A percentile compares a stretch with the other conserved stretches of the same genome.
These are phyloP conservation scores for Menidia menidia DNA, from an alignment of 2,797 vertebrate species.

Conservation along the genomic window DNA sequence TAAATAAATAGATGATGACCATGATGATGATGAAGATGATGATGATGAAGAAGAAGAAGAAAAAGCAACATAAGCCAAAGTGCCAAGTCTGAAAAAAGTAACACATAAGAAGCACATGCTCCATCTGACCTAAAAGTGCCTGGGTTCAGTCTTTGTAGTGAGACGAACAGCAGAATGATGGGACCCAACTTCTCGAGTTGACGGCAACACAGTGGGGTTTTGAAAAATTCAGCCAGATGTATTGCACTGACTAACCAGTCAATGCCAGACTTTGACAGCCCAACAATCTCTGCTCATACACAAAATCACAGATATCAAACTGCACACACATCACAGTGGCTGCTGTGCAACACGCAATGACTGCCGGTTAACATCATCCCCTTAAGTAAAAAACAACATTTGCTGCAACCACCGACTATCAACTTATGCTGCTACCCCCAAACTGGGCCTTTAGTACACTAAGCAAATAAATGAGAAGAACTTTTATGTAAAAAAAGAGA, in stretches of 20 bases:
- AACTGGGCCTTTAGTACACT: no score
- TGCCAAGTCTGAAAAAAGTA: no score
- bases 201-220: conserved; percentile 14
- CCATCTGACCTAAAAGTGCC: background rate
- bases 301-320: conserved; percentile 5
- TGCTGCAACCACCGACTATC: no score
- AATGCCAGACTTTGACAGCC: background rate
- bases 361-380: background rate
- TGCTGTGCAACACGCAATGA: background rate
- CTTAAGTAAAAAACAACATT: background rate
- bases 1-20: no score
- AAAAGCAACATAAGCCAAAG: no score
- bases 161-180: conserved; percentile 3
- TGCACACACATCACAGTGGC: background rate
- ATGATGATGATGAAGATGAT: no score
- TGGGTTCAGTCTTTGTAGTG: background rate
- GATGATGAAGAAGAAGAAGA: no score
- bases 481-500: no score
- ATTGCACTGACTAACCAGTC: conserved; percentile 4
- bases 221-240: background rate
- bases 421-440: no score
- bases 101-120: background rate
- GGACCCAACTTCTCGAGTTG: background rate
- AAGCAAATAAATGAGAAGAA: no score
- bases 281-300: background rate